Evolutionary conservation across 92 coral and sea anemone species (phyloP).

Genomic region (Hydrozoanthus gracilis): DNA sequence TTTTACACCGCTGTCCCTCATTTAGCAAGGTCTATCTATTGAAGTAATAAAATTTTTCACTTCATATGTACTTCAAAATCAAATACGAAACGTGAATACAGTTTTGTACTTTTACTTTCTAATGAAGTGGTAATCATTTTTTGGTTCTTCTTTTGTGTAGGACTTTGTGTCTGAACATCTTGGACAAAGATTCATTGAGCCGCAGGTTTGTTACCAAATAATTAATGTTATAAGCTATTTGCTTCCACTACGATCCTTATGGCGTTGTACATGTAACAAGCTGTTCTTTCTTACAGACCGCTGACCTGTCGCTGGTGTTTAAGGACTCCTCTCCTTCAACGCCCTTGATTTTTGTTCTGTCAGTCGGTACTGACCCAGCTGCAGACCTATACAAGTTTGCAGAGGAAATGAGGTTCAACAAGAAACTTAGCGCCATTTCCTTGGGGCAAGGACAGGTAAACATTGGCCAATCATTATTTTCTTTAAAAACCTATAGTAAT

Average conservation of each 20-base stretch:
- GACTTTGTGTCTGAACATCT: slow-evolving; percentile 95
- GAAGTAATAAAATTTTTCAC: too few relatives aligned
- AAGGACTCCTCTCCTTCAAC: slow-evolving; percentile 96
- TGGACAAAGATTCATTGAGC: slow-evolving; percentile 97
- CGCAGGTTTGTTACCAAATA: slow-evolving; percentile 72
- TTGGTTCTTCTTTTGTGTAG: slow-evolving; percentile 29
- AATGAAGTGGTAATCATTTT: too few relatives aligned
- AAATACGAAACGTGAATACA: neutral
- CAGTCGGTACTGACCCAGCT: slow-evolving; percentile 99
- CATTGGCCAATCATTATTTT: neutral
- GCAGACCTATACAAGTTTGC: slow-evolving; percentile 99
- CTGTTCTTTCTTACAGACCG: slow-evolving; percentile 62
- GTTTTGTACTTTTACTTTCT: neutral
- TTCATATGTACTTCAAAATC: too few relatives aligned
- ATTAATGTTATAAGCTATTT: neutral
- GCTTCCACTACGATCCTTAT: neutral
- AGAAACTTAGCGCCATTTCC: slow-evolving; percentile 95
- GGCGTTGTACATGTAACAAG: neutral
- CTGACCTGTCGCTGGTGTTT: slow-evolving; percentile 95
- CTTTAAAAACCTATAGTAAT: too few relatives aligned
- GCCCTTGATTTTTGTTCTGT: slow-evolving; percentile 94
- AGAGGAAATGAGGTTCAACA: slow-evolving; percentile 97
- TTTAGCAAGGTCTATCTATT: too few relatives aligned
- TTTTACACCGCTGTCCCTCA: too few relatives aligned
- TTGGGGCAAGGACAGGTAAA: slow-evolving; percentile 98